Percentiles rank a stretch among this genome's conserved stretches.
Conservation (phyloP, 2,113 vertebrate genomes). For the Mus pahari region DNA sequence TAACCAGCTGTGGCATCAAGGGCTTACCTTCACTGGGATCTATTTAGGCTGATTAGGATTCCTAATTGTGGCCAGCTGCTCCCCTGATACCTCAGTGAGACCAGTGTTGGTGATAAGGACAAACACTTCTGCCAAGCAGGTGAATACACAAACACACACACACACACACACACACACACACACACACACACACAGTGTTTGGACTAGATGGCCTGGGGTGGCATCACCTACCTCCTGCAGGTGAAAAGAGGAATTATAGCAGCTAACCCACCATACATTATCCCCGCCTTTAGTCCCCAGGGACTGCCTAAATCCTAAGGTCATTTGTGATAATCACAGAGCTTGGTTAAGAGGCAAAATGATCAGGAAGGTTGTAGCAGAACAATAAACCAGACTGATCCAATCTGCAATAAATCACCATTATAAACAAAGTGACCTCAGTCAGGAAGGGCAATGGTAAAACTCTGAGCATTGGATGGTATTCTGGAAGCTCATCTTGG, state of each 20-base stretch:
- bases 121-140: background rate
- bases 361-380: constrained; percentile 12
- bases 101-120: background rate
- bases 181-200: background rate
- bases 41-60: background rate
- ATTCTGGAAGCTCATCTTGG: background rate
- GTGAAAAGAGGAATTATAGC: background rate
- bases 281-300: background rate
- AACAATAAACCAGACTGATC: background rate
- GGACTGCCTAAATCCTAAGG: background rate
- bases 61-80: background rate
- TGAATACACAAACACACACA: background rate
- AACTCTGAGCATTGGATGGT: background rate
- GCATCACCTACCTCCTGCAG: background rate
- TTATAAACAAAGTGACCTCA: constrained; percentile 57
- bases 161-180: accelerated
- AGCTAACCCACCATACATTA: background rate
- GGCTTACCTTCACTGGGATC: background rate
- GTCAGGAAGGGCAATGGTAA: constrained; percentile 47
- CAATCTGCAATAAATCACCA: constrained; percentile 59
- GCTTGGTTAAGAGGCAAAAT: background rate
- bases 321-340: background rate
- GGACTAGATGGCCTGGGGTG: background rate
- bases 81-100: background rate
- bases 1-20: background rate